Base-by-base conservation (phyloP, 2,113 vertebrate genomes). In the Elephantulus edwardii region DNA sequence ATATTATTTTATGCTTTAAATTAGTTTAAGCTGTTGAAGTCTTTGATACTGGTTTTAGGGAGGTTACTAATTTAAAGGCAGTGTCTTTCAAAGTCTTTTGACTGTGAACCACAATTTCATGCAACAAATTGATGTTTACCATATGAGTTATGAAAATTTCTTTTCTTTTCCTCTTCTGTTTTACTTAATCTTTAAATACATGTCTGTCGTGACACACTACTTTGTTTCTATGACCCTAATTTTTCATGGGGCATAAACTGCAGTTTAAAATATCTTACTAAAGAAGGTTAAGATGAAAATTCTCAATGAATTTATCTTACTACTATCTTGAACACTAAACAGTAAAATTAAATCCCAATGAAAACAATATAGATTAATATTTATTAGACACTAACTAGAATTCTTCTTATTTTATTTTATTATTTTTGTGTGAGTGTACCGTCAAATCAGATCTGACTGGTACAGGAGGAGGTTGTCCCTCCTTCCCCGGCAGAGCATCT, bases 1-100 rank as follows among this genome's bases (percentile, higher is more conserved):
- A 30, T 83, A 28, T 83, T 74, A 68, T 54, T 75, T 86, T 72
- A 54, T 42, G 9, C 12, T 82, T 94, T 91, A 82, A 91, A 86
- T 52, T 81, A n/a, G 14, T 62, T 42, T 86, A 92, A 12, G 24
- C 2, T 86, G 30, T 82, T 54, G 48, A 82, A 82, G 92, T 48
- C n/a, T n/a, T n/a, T n/a, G n/a, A n/a, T n/a, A n/a, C n/a, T n/a
- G n/a, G n/a, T n/a, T n/a, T n/a, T n/a, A n/a, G n/a, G 40, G 6
- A 40, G n/a, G 42, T 56, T 42, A 68, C 54, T 35, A 16, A n/a
- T n/a, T 20, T 38, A 58, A 91, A 83, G 24, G 38, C 7, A n/a
- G 4, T 56, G 33, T 38, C 17, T 94, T 91, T 83, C 42, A 76
- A 77, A 60, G 26, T 74, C 11, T 68, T 56, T 81, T 30, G 50